phyloP scores from a whole-genome alignment of 2,113 vertebrate genomes.

The Tringa solitaria region DNA sequence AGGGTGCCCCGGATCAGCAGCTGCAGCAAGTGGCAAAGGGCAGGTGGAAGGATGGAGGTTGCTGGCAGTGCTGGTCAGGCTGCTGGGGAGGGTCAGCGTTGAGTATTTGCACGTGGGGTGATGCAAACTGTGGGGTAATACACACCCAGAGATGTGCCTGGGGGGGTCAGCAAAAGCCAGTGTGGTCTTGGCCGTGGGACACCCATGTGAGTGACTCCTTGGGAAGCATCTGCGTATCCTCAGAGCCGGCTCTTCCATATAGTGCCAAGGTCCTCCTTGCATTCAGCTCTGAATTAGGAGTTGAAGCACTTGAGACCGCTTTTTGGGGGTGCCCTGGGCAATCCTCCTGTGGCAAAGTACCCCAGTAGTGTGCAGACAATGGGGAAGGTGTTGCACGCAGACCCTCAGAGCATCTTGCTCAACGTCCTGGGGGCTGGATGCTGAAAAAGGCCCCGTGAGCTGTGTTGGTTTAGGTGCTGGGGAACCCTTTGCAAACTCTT shows the following conservation, averaged over 20 bases:
- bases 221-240: background rate
- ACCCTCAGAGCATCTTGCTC: background rate
- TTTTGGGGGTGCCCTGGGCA: background rate
- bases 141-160: fast-evolving
- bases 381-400: fast-evolving
- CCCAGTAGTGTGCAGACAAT: fast-evolving
- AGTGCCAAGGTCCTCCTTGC: background rate
- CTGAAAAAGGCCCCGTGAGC: background rate
- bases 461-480: background rate
- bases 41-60: background rate
- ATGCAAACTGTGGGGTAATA: background rate
- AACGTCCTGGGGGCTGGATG: background rate
- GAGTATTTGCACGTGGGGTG: background rate
- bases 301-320: fast-evolving
- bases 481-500: background rate
- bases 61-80: background rate
- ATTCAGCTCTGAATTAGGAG: background rate
- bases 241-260: background rate
- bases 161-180: background rate
- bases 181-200: fast-evolving
- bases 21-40: background rate
- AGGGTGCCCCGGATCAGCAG: background rate
- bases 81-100: fast-evolving
- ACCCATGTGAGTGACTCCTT: background rate
- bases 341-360: fast-evolving